Evolutionary conservation across 2,888 invertebrate genomes (phyloP), one percentile per base, ranked within the genome.

Genomic region (Lycia hirtaria): DNA sequence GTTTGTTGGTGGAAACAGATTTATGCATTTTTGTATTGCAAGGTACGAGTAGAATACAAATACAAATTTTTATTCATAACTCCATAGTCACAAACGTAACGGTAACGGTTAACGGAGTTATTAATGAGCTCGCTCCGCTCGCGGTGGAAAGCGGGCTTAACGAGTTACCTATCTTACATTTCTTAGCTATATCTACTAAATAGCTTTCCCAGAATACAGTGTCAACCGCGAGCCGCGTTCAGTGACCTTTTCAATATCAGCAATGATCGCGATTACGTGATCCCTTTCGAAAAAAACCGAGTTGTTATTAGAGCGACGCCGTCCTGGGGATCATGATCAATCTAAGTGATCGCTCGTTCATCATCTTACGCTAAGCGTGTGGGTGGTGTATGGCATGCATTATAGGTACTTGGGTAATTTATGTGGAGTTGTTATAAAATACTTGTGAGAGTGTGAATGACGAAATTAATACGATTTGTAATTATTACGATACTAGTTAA

Each of bases 261-360:
- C 43, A 35, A n/a, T 37, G 20, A 41, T 19, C 41, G 43, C 26
- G 33, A 48, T 55, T 56, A 56, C 56, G 49, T 10, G 43, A 55
- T 56, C 56, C 50, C 50, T 38, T 56, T 56, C 50, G 17, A 48
- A 56, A 52, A n/a, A 52, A 49, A 56, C 33, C 45, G 59, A 51
- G 56, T 47, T 48, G 28, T 61, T 51, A 49, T 63, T 44, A 40
- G 45, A 26, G 45, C 7, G 38, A 22, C 26, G 48, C 44, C 47
- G 48, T 37, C 37, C 43, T 24, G 17, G 49, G 35, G 38, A 57
- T 52, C 56, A 49, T 60, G 66, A 66, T 66, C 66, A 51, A 62
- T 60, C 60, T 47, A 56, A 19, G 47, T 24, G 62, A 47, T 55
- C 33, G 60, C 48, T 62, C 60, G 53, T 64, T 43, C 51, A 62